A percentile compares a stretch with the other conserved stretches of the same genome.
phyloP scores from a whole-genome alignment of 2,113 vertebrate genomes.

The Sander lucioperca region DNA sequence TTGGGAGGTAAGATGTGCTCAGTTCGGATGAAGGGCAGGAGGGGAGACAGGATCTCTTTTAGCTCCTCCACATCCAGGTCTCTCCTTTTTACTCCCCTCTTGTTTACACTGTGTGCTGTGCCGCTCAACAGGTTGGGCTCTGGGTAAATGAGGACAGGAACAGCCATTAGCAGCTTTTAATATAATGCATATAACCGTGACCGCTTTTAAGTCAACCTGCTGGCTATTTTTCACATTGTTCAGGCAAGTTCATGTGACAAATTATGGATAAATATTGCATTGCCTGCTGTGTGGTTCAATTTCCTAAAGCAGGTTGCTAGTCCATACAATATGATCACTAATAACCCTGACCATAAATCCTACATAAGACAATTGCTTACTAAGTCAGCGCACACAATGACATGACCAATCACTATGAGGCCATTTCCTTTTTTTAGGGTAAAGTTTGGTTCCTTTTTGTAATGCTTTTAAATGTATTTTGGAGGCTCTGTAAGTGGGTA shows the following conservation, averaged over 20 bases:
- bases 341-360: constrained; percentile 24
- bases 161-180: constrained; percentile 30
- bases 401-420: constrained; percentile 11
- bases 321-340: not conserved
- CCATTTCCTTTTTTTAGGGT: constrained; percentile 32
- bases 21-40: constrained; percentile 93
- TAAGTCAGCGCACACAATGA: constrained; percentile 15
- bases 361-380: constrained; percentile 8
- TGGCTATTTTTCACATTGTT: constrained; percentile 19
- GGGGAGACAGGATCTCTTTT: constrained; percentile 94
- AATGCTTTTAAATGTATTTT: constrained; percentile 62
- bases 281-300: not conserved
- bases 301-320: constrained; percentile 14
- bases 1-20: constrained; percentile 96
- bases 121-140: constrained; percentile 98
- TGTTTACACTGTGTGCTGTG: constrained; percentile 98
- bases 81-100: constrained; percentile 95
- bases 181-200: constrained; percentile 26
- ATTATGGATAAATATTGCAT: constrained; percentile 16
- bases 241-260: constrained; percentile 15
- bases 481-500: constrained; percentile 63
- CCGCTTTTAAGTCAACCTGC: constrained; percentile 12
- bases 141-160: constrained; percentile 70
- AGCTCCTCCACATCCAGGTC: constrained; percentile 98
- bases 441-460: constrained; percentile 46